A percentile compares a stretch with the other conserved stretches of the same genome.
Evolutionary conservation across 2,113 vertebrate species (phyloP).

Genomic region (Syngnathus typhle): DNA sequence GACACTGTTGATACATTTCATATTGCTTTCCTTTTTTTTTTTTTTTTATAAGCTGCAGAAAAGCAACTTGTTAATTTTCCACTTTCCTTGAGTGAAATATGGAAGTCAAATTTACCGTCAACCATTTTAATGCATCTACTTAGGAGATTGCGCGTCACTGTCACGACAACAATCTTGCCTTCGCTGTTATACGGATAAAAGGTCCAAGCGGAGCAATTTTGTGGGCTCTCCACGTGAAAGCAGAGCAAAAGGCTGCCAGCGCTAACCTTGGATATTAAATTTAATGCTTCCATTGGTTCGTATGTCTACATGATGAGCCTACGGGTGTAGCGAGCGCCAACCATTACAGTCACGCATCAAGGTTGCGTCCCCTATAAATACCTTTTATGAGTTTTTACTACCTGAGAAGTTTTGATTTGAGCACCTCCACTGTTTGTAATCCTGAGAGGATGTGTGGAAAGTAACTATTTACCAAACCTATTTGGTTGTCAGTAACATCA

Average conservation of each 20-base stretch:
- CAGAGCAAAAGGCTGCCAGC: not conserved
- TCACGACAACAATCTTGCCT: not conserved
- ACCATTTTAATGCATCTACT: not conserved
- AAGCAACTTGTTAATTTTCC: not conserved
- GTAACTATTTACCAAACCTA: too few species aligned
- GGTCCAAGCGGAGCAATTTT: not conserved
- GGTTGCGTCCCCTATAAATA: not conserved
- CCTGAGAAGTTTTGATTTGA: not conserved
- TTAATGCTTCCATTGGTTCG: not conserved
- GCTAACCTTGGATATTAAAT: not conserved
- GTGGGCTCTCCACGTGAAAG: not conserved
- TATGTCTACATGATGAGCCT: not conserved
- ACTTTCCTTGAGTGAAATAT: too few species aligned
- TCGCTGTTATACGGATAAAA: not conserved
- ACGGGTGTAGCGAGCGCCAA: not conserved
- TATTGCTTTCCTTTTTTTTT: not conserved
- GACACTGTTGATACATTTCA: not conserved
- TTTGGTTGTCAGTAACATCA: too few species aligned
- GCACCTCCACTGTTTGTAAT: not conserved
- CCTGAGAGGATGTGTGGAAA: not conserved
- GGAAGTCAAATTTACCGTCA: too few species aligned
- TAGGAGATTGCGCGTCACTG: not conserved
- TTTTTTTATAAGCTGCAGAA: not conserved
- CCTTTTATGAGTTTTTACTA: not conserved
- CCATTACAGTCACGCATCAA: not conserved